Evolutionary conservation across 2,888 invertebrate species (phyloP), one percentile per base, ranked within the genome.

Genomic region (Nomada ruficornis): DNA sequence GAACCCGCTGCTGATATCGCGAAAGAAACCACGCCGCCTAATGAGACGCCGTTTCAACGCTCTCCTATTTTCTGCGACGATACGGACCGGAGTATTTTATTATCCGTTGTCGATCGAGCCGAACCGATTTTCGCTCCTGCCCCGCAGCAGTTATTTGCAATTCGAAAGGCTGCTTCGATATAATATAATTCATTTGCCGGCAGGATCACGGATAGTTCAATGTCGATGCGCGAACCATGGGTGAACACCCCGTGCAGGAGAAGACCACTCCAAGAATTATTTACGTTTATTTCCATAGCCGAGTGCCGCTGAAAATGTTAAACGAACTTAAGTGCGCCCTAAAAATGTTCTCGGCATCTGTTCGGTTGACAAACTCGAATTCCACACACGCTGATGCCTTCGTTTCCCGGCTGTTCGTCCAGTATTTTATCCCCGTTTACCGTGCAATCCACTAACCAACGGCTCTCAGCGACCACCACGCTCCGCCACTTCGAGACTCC

Each of bases 401-500:
- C 71, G 62, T 52, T 36, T 20, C 60, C 59, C 54, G 47, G 20
- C 54, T 59, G 54, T 72, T 78, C 78, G 36, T 63, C 68, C 69
- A 42, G 77, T 78, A 80, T 85, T 85, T 79, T 83, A 75, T 65
- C 80, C 72, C 74, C 80, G 77, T 75, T 84, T 65, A 77, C 75
- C 83, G 62, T 65, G 77, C 60, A 23, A 77, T 80, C 83, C 84
- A 29, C 76, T 70, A 79, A 80, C 68, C 79, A 65, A 57, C 73
- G 63, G 55, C 57, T 55, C 70, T 63, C 68, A 36, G 55, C 52
- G 82, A 72, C 80, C 73, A 64, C 78, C 78, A 76, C 79, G 77
- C 63, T 73, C 77, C 73, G 75, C 72, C 84, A 82, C 85, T 80
- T 82, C 75, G 82, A 73, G 85, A 80, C 80, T 80, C 80, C 13